These are phyloP conservation scores for Dallia pectoralis DNA, from an alignment of 2,797 vertebrate genomes.

Conservation along the genomic window DNA sequence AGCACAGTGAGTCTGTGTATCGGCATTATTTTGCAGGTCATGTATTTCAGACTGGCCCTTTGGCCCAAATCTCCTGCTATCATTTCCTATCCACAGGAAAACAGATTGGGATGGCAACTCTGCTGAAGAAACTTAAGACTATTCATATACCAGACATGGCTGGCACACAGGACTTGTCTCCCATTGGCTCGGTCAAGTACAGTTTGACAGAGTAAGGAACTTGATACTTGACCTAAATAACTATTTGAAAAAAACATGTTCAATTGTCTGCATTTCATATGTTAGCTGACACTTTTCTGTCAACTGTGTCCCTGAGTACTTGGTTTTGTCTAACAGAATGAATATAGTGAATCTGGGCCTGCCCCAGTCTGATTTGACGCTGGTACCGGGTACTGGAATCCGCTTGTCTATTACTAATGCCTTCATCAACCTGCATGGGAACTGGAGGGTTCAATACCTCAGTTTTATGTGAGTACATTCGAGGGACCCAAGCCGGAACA, in stretches of 20 bases:
- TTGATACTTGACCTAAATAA: neutral
- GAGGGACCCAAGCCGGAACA: neutral
- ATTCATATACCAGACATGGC: constrained; percentile 72
- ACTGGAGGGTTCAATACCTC: constrained; percentile 72
- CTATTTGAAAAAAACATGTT: neutral
- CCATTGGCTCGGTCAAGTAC: constrained; percentile 71
- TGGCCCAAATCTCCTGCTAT: neutral
- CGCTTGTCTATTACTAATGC: constrained; percentile 63
- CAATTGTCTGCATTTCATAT: neutral
- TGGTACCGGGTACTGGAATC: constrained; percentile 65
- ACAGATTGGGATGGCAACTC: constrained; percentile 61
- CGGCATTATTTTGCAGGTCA: neutral
- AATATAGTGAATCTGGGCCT: constrained; percentile 58
- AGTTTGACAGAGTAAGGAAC: constrained; percentile 67
- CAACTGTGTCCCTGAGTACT: neutral
- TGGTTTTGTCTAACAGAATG: constrained; percentile 55
- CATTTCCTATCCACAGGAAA: constrained; percentile 50
- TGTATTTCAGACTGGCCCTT: neutral
- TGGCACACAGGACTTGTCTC: constrained; percentile 52
- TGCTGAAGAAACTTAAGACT: constrained; percentile 65
- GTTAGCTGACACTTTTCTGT: neutral
- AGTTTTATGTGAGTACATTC: constrained; percentile 62
- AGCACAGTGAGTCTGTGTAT: neutral
- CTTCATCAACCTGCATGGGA: constrained; percentile 67
- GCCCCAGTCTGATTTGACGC: constrained; percentile 56